These are phyloP conservation scores for Chelmon rostratus DNA, from an alignment of 2,797 vertebrate genomes.

Conservation along the genomic window DNA sequence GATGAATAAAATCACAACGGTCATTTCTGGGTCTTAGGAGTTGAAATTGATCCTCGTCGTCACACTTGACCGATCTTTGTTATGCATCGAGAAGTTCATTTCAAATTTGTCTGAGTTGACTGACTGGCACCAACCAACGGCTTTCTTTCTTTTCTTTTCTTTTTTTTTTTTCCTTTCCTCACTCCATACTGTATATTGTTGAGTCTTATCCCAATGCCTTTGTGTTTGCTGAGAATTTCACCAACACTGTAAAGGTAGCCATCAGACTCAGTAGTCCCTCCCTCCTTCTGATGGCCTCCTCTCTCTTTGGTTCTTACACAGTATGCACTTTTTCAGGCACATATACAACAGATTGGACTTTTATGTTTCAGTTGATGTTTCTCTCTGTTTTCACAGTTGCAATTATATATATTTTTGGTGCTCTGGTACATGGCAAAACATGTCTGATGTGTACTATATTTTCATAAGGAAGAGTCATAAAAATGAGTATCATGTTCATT, in stretches of 20 bases:
- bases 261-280: constrained; percentile 54
- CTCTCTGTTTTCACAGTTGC: constrained; percentile 80
- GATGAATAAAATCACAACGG: constrained; percentile 68
- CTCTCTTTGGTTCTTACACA: constrained; percentile 74
- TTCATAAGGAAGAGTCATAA: constrained; percentile 84
- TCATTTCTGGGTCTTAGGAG: constrained; percentile 64
- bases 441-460: constrained; percentile 85
- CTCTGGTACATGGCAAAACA: constrained; percentile 84
- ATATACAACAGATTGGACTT: constrained; percentile 80
- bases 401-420: constrained; percentile 83
- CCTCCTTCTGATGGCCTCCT: constrained; percentile 66
- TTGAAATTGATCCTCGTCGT: constrained; percentile 54
- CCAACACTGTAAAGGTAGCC: constrained; percentile 79
- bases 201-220: constrained; percentile 63
- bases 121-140: constrained; percentile 37
- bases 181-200: constrained; percentile 56
- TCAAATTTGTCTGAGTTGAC: constrained; percentile 41
- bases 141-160: constrained; percentile 32
- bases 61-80: constrained; percentile 54
- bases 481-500: constrained; percentile 85
- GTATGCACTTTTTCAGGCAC: constrained; percentile 84
- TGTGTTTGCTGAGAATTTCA: constrained; percentile 71
- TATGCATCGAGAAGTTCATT: constrained; percentile 39
- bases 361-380: constrained; percentile 74
- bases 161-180: constrained; percentile 17